phyloP scores from a whole-genome alignment of 2,113 vertebrate species.

The Muntiacus muntjak region DNA sequence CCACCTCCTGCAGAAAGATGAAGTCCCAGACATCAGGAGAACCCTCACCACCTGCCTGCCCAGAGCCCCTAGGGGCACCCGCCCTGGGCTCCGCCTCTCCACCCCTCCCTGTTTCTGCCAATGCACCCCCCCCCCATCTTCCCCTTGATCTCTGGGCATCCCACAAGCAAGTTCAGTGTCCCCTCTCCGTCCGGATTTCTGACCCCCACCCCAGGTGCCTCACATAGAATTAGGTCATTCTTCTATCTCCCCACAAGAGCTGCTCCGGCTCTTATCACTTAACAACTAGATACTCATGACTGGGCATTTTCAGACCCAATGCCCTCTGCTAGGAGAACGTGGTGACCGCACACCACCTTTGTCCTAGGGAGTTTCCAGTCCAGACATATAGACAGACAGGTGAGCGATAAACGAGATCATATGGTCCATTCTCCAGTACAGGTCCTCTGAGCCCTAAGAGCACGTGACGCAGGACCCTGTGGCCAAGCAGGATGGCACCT shows the following conservation, averaged over 20 bases:
- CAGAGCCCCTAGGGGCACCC: not conserved
- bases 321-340: not conserved
- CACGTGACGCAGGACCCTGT: fast-evolving
- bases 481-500: not conserved
- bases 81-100: not conserved
- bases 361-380: not conserved
- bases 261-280: fast-evolving
- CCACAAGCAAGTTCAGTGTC: too few species aligned
- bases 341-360: fast-evolving
- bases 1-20: not conserved
- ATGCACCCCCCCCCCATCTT: fast-evolving
- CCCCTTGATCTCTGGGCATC: not conserved
- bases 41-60: not conserved
- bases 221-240: fast-evolving
- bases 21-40: too few species aligned
- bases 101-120: fast-evolving
- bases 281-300: fast-evolving
- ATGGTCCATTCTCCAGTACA: fast-evolving
- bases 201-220: not conserved
- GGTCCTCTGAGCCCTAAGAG: not conserved
- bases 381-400: not conserved
- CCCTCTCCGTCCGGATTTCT: fast-evolving
- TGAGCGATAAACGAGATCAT: fast-evolving
- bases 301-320: fast-evolving
- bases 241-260: not conserved